phyloP scores from a whole-genome alignment of 2,113 vertebrate species.

The Paratilapia polleni region DNA sequence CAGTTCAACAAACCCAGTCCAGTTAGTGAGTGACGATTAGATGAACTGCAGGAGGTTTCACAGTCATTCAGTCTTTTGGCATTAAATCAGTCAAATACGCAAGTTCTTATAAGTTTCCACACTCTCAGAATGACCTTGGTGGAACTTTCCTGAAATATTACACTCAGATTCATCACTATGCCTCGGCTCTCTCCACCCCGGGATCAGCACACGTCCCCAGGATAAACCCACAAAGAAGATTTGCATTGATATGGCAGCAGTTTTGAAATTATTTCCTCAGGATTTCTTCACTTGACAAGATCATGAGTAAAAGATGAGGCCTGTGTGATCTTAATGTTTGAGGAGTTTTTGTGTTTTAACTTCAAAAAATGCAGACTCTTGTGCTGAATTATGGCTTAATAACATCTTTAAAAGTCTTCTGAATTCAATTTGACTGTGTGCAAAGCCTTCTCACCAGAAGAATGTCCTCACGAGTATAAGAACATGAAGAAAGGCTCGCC shows the following conservation, averaged over 20 bases:
- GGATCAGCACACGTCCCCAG: slow-evolving; percentile 24
- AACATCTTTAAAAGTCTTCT: background rate
- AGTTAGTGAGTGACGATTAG: slow-evolving; percentile 2
- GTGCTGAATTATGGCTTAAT: background rate
- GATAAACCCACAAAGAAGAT: slow-evolving; percentile 33
- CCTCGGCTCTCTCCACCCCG: background rate
- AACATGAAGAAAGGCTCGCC: background rate
- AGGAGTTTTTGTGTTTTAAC: background rate
- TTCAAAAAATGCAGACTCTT: background rate
- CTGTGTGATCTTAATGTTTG: slow-evolving; percentile 8
- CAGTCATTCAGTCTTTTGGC: slow-evolving; percentile 1
- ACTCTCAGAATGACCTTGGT: background rate
- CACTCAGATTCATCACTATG: slow-evolving; percentile 37
- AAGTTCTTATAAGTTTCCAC: background rate
- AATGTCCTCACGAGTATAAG: background rate
- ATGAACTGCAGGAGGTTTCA: background rate
- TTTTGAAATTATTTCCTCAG: slow-evolving; percentile 28
- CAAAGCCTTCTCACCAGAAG: background rate
- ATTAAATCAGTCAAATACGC: slow-evolving; percentile 6
- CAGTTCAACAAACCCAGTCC: background rate
- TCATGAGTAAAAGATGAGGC: slow-evolving; percentile 10
- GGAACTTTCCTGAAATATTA: slow-evolving; percentile 18
- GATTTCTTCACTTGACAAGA: slow-evolving; percentile 30
- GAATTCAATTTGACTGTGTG: background rate
- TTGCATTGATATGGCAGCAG: slow-evolving; percentile 29